Evolutionary conservation across 2,888 invertebrate species (phyloP), one percentile per base, ranked within the genome.

Genomic region (Caradrina kadenii): DNA sequence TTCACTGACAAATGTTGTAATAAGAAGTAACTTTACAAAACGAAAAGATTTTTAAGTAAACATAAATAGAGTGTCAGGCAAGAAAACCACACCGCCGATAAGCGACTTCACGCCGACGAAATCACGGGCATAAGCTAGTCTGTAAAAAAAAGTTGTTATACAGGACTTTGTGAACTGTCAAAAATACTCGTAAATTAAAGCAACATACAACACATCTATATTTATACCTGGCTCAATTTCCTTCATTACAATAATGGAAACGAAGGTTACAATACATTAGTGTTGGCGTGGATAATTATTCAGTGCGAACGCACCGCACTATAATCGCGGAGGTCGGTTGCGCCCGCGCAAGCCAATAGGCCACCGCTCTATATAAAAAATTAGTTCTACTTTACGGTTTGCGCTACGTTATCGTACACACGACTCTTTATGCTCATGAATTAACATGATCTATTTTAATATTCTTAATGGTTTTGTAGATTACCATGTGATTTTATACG

Each of bases 231-330:
- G 42, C 21, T 68, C 42, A 63, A 79, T 79, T 79, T 75, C 59
- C 42, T 71, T 59, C 19, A 73, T 77, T 67, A 64, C 17, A 49
- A 67, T 72, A 77, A 79, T 81, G 68, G 76, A 74, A 79, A 52
- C 76, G 82, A 84, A 86, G 84, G 84, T 83, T 81, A 79, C 74
- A 76, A 76, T 66, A 72, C 22, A 78, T 83, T 72, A 75, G 79
- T 84, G 83, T 85, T 73, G 76, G 80, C 70, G 82, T 45, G 45
- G 45, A 17, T 86, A 86, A 88, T 85, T 87, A 85, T 86, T 84
- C 83, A 84, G 83, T 74, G 80, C 76, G 70, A 82, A 69, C 83
- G 86, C 73, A 73, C 73, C 59, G 62, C 70, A 71, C 69, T 69
- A 58, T 71, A 66, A 68, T 73, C 62, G 65, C 21, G 69, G 76